Evolutionary conservation across 2,113 vertebrate species (phyloP).

Genomic region (Periophthalmus modestus): DNA sequence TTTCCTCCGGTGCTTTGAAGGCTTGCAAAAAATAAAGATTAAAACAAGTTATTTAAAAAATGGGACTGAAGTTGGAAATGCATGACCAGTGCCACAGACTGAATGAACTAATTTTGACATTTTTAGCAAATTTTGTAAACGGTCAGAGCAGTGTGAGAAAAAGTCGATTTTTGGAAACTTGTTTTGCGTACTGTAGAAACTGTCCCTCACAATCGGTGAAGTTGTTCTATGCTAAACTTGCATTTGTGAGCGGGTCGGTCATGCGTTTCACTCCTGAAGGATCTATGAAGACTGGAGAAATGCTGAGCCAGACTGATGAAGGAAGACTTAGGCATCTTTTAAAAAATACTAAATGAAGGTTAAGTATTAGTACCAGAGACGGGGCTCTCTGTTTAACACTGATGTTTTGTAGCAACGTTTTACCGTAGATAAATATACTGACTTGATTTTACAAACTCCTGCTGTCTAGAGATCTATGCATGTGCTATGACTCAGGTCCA

Average conservation of each 20-base stretch:
- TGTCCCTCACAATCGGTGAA: conserved; percentile 66
- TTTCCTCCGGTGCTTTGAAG: conserved; percentile 75
- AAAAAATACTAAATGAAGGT: conserved; percentile 48
- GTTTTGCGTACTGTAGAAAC: conserved; percentile 55
- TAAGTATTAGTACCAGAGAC: conserved; percentile 59
- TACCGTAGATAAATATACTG: conserved; percentile 77
- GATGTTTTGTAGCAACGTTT: conserved; percentile 78
- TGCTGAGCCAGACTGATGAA: conserved; percentile 50
- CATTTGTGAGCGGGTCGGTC: conserved; percentile 67
- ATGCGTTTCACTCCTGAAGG: conserved; percentile 61
- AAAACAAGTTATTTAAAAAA: conserved; percentile 66
- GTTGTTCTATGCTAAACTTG: conserved; percentile 66
- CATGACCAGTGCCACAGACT: conserved; percentile 79
- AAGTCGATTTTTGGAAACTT: conserved; percentile 49
- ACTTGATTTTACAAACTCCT: conserved; percentile 82
- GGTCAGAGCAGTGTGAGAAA: conserved; percentile 44
- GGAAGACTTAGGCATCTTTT: conserved; percentile 42
- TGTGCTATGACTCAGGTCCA: conserved; percentile 88
- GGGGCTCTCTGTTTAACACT: conserved; percentile 62
- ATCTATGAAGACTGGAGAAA: conserved; percentile 61
- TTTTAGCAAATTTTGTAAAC: conserved; percentile 72
- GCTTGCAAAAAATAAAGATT: conserved; percentile 83
- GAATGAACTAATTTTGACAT: conserved; percentile 69
- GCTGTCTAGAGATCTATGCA: conserved; percentile 85
- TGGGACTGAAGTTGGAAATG: conserved; percentile 81